Evolutionary conservation across 2,113 vertebrate genomes (phyloP).

Genomic region (Spilogale gracilis): DNA sequence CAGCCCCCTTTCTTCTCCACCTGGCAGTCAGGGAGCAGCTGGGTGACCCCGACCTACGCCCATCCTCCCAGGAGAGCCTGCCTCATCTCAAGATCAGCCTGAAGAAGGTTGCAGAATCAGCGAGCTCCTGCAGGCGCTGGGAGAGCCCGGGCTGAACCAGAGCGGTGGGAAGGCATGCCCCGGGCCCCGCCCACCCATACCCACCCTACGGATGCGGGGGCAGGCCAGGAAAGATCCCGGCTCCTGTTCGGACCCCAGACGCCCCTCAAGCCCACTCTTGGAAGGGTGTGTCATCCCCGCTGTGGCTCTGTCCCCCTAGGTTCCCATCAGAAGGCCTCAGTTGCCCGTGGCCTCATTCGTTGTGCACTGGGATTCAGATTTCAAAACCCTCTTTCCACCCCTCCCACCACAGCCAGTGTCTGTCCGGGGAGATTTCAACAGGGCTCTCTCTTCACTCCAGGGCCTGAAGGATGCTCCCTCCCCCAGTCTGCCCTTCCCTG

Average conservation of each 20-base stretch:
- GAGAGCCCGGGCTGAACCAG: background rate
- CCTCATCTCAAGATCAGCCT: background rate
- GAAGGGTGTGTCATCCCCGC: background rate
- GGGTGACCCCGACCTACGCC: background rate
- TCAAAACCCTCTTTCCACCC: background rate
- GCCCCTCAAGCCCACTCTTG: background rate
- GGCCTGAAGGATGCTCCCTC: fast-evolving
- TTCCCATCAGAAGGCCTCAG: background rate
- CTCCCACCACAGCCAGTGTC: background rate
- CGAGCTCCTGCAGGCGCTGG: background rate
- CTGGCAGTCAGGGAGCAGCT: background rate
- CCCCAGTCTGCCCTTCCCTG: background rate
- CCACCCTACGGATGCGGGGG: too few species aligned
- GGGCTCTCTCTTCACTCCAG: background rate
- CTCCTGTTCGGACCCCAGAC: background rate
- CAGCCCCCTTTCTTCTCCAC: background rate
- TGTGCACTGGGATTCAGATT: background rate
- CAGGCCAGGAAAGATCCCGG: background rate
- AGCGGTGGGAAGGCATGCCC: background rate
- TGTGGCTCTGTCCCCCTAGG: background rate
- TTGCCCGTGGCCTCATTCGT: fast-evolving
- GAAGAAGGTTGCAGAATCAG: background rate
- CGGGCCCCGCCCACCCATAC: background rate
- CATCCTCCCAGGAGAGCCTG: background rate
- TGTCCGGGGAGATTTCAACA: background rate